Conservation (phyloP, 2,113 vertebrate species). For the Pteropus alecto region DNA sequence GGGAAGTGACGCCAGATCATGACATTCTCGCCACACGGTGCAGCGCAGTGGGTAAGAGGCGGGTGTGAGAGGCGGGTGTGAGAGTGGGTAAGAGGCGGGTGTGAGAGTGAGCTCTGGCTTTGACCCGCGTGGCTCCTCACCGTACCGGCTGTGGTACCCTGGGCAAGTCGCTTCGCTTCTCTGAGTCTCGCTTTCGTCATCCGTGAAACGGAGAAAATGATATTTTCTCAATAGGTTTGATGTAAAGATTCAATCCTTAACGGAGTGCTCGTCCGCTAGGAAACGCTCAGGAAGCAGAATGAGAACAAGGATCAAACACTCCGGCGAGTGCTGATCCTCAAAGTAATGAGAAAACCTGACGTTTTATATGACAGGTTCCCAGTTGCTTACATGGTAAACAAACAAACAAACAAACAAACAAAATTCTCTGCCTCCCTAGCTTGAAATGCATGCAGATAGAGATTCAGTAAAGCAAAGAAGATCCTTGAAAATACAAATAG, state of each 20-base stretch:
- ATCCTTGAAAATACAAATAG: conserved; percentile 39
- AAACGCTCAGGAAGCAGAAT: neutral
- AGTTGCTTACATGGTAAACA: neutral
- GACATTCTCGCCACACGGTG: too few relatives aligned
- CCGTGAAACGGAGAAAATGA: neutral
- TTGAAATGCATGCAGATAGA: neutral
- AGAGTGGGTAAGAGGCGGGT: too few relatives aligned
- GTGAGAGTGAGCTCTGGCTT: neutral
- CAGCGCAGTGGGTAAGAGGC: too few relatives aligned
- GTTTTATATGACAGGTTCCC: neutral
- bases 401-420: neutral
- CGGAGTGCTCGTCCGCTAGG: neutral
- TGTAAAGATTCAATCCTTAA: neutral
- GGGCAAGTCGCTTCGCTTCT: neutral
- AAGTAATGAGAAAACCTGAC: neutral
- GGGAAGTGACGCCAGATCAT: neutral
- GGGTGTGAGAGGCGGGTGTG: neutral
- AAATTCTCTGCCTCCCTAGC: neutral
- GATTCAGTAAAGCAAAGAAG: neutral
- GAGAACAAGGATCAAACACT: neutral
- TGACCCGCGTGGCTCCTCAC: neutral
- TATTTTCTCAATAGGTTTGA: neutral
- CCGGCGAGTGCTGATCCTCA: neutral
- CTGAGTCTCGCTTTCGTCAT: neutral
- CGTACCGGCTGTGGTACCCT: neutral